Evolutionary conservation across 2,888 invertebrate genomes (phyloP).

Genomic region (Psylliodes chrysocephalus): DNA sequence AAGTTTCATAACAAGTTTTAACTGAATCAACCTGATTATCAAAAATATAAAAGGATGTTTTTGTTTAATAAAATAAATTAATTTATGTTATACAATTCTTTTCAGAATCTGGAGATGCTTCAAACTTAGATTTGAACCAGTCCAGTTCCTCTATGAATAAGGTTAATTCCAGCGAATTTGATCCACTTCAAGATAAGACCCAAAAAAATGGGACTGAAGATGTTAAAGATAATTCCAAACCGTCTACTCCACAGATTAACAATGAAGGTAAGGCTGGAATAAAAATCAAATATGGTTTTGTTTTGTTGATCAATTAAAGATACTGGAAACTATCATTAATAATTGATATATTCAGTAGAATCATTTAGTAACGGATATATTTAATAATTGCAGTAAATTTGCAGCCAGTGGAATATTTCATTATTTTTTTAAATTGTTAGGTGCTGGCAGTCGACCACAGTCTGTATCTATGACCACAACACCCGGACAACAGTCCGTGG

Average conservation of each 20-base stretch:
- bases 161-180: conserved; percentile 69
- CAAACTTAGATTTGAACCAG: conserved; percentile 40
- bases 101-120: conserved; percentile 35
- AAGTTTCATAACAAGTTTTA: too few relatives aligned
- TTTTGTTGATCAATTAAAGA: too few relatives aligned
- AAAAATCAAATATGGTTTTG: too few relatives aligned
- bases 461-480: conserved; percentile 54
- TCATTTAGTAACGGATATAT: too few relatives aligned
- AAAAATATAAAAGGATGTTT: too few relatives aligned
- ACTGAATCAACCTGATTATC: too few relatives aligned
- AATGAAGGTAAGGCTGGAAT: conserved; percentile 38
- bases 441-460: conserved; percentile 52
- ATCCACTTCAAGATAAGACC: conserved; percentile 67
- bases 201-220: conserved; percentile 56
- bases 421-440: conserved; percentile 8
- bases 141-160: conserved; percentile 52
- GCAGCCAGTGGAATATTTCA: too few relatives aligned
- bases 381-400: background rate
- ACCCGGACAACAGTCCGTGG: conserved; percentile 50
- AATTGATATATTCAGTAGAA: too few relatives aligned
- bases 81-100: too few relatives aligned
- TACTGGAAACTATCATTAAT: too few relatives aligned
- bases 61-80: too few relatives aligned
- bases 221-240: conserved; percentile 53
- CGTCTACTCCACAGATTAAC: conserved; percentile 52